A percentile compares a stretch with the other conserved stretches of the same genome.
Evolutionary conservation across 2,888 invertebrate genomes (phyloP).

Genomic region (Acrocyrtus sp.): DNA sequence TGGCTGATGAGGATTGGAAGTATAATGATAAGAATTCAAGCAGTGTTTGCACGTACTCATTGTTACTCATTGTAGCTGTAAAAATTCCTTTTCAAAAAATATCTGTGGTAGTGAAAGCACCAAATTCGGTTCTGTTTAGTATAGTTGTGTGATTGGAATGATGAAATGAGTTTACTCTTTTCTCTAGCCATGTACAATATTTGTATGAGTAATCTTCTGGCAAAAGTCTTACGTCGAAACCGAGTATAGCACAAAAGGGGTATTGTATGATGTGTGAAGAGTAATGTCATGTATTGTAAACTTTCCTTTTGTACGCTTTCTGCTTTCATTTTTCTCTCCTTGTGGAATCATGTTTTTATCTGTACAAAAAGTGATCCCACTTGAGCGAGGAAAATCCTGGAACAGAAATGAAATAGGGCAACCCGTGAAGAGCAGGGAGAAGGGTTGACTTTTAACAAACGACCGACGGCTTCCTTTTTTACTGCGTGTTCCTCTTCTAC

Average conservation of each 20-base stretch:
- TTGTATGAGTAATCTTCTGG: not conserved
- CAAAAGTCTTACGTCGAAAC: not conserved
- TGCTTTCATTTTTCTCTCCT: not conserved
- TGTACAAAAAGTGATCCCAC: conserved; percentile 23
- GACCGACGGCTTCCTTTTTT: too few species aligned
- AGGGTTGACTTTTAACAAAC: conserved; percentile 36
- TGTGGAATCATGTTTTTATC: not conserved
- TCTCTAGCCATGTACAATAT: conserved; percentile 1
- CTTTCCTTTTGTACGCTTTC: not conserved
- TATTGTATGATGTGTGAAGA: too few species aligned
- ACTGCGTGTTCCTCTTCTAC: too few species aligned
- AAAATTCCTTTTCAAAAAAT: not conserved
- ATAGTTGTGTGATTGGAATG: conserved; percentile 42
- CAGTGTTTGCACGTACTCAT: too few species aligned
- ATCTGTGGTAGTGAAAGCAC: not conserved
- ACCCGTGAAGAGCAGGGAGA: conserved; percentile 8
- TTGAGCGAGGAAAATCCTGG: conserved; percentile 26
- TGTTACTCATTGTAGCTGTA: too few species aligned
- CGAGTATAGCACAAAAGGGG: too few species aligned
- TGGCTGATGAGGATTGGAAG: not conserved
- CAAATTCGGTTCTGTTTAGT: conserved; percentile 9
- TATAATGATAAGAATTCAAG: conserved; percentile 14
- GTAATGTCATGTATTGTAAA: not conserved
- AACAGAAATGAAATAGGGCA: conserved; percentile 14
- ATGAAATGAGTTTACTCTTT: conserved; percentile 35